phyloP scores from a whole-genome alignment of 2,888 invertebrate genomes.

The Bimastos eiseni region DNA sequence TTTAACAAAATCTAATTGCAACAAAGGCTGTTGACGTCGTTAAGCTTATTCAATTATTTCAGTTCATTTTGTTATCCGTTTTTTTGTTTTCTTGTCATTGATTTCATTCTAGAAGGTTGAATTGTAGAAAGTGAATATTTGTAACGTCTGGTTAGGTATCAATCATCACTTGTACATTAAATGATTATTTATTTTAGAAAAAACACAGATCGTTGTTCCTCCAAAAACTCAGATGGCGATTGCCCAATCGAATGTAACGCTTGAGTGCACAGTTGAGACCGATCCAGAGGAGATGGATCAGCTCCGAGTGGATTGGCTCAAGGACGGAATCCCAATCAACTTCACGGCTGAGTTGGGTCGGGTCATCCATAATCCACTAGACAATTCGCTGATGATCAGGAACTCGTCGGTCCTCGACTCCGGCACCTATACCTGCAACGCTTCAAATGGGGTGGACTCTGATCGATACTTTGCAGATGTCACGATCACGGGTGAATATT shows the following conservation, averaged over 20 bases:
- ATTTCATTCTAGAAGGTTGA: too few relatives aligned
- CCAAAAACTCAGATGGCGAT: neutral
- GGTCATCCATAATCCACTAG: conserved; percentile 7
- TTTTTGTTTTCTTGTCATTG: too few relatives aligned
- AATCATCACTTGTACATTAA: neutral
- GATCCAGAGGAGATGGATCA: conserved; percentile 31
- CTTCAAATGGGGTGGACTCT: conserved; percentile 43
- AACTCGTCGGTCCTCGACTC: conserved; percentile 45
- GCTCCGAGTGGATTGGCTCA: conserved; percentile 62
- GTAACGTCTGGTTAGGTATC: too few relatives aligned
- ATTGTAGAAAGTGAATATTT: too few relatives aligned
- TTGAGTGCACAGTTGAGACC: conserved; percentile 27
- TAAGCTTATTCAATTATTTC: too few relatives aligned
- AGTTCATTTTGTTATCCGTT: too few relatives aligned
- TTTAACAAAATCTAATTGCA: too few relatives aligned
- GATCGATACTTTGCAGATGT: conserved; percentile 38
- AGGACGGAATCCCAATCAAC: conserved; percentile 70
- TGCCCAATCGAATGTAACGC: neutral
- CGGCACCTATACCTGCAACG: conserved; percentile 44
- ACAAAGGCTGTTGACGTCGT: too few relatives aligned
- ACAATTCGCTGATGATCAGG: conserved; percentile 45
- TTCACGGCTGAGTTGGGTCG: conserved; percentile 48
- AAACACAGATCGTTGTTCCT: neutral
- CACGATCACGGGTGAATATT: conserved; percentile 43
- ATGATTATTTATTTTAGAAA: conserved; percentile 16